Percentiles rank a stretch among this genome's conserved stretches.
Evolutionary conservation across 2,797 vertebrate species (phyloP).

Genomic region (Apogon hyalosoma): DNA sequence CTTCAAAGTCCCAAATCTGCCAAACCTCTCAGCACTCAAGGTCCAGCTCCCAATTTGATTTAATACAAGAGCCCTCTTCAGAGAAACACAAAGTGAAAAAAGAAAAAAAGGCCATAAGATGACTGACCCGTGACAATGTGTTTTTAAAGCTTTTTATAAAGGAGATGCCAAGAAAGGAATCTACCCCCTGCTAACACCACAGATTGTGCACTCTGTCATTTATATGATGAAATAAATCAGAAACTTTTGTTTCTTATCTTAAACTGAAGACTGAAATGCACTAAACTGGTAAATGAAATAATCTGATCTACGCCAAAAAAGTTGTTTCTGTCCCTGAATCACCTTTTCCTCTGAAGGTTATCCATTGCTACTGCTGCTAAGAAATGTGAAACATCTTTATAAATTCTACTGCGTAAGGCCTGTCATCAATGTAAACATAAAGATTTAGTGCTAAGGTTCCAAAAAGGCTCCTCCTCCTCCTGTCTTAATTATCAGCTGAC

Average conservation of each 20-base stretch:
- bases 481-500: constrained; percentile 7
- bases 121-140: constrained; percentile 69
- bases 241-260: constrained; percentile 30
- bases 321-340: neutral
- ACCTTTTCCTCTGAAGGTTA: neutral
- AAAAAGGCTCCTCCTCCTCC: neutral
- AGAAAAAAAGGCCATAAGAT: constrained; percentile 61
- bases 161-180: constrained; percentile 48
- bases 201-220: constrained; percentile 28
- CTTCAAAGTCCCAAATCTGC: constrained; percentile 39
- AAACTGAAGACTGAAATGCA: constrained; percentile 7
- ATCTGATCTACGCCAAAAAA: neutral
- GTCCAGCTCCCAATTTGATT: constrained; percentile 57
- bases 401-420: neutral
- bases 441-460: neutral
- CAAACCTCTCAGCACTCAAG: constrained; percentile 58
- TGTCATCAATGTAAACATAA: neutral
- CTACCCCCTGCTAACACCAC: constrained; percentile 22
- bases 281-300: neutral
- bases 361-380: neutral
- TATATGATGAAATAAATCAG: constrained; percentile 25
- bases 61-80: constrained; percentile 70
- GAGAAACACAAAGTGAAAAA: constrained; percentile 57
- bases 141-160: constrained; percentile 67
- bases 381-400: neutral